These are phyloP conservation scores for Cotesia chilonis DNA, from an alignment of 1,140 invertebrate genomes.

Conservation along the genomic window DNA sequence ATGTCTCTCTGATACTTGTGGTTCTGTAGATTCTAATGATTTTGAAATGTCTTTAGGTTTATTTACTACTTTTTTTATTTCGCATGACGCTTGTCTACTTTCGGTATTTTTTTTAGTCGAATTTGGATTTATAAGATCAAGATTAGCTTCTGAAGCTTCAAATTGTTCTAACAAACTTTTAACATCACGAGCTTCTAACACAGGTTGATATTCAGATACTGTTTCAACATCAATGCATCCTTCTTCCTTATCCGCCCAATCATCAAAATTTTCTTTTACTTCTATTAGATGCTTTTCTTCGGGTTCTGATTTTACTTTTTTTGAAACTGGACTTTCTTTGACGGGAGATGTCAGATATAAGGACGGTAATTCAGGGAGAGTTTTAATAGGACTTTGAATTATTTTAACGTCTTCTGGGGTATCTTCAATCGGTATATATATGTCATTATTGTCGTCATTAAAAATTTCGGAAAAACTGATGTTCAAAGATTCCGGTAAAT, in stretches of 20 bases:
- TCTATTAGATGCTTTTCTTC: not conserved
- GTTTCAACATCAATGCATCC: slow-evolving; percentile 48
- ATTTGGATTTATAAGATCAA: not conserved
- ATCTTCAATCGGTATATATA: slow-evolving; percentile 46
- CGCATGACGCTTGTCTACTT: not conserved
- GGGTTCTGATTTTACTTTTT: too few species aligned
- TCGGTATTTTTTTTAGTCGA: not conserved
- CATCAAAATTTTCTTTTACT: not conserved
- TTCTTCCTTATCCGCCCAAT: slow-evolving; percentile 35
- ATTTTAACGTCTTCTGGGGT: not conserved
- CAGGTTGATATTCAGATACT: slow-evolving; percentile 48
- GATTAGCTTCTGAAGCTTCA: slow-evolving; percentile 62
- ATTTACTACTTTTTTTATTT: not conserved
- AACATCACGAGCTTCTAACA: slow-evolving; percentile 66
- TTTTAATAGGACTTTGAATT: not conserved
- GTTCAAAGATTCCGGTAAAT: too few species aligned
- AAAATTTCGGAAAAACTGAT: slow-evolving; percentile 21
- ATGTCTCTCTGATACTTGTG: slow-evolving; percentile 46
- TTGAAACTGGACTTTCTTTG: too few species aligned
- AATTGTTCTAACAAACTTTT: slow-evolving; percentile 68
- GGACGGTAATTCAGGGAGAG: too few species aligned
- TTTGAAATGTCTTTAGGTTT: not conserved
- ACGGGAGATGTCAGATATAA: too few species aligned
- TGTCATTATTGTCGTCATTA: slow-evolving; percentile 54
- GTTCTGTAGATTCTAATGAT: slow-evolving; percentile 39